A percentile compares a stretch with the other conserved stretches of the same genome.
phyloP scores from a whole-genome alignment of 2,113 vertebrate species.

The Microcebus ravelobensis region DNA sequence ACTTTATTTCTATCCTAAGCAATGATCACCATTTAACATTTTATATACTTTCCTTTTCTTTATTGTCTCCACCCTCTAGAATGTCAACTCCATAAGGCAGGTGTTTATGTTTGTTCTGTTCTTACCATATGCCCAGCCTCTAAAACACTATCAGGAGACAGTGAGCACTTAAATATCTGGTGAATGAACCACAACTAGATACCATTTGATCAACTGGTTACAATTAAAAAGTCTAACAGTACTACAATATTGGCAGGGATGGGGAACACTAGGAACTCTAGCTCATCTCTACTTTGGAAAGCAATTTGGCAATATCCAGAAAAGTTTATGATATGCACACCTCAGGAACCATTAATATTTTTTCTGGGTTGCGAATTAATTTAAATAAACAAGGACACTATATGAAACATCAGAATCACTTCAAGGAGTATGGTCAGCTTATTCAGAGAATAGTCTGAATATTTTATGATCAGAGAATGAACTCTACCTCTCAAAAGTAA shows the following conservation, averaged over 20 bases:
- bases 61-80: background rate
- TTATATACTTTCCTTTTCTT: background rate
- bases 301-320: background rate
- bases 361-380: background rate
- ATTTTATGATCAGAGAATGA: conserved; percentile 20
- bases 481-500: background rate
- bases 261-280: background rate
- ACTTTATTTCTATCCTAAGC: background rate
- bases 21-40: background rate
- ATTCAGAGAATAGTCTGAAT: background rate
- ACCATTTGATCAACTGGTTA: background rate
- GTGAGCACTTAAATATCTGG: background rate
- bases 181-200: background rate
- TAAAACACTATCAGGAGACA: background rate
- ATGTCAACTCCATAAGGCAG: background rate
- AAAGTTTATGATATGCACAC: background rate
- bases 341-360: background rate
- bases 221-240: background rate
- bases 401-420: background rate
- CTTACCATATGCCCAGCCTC: background rate
- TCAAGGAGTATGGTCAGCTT: background rate
- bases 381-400: background rate
- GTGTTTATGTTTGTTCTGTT: background rate
- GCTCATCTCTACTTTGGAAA: background rate
- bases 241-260: background rate